Base-by-base conservation (phyloP, 2,888 invertebrate genomes). In the Perizoma affinitatum region DNA sequence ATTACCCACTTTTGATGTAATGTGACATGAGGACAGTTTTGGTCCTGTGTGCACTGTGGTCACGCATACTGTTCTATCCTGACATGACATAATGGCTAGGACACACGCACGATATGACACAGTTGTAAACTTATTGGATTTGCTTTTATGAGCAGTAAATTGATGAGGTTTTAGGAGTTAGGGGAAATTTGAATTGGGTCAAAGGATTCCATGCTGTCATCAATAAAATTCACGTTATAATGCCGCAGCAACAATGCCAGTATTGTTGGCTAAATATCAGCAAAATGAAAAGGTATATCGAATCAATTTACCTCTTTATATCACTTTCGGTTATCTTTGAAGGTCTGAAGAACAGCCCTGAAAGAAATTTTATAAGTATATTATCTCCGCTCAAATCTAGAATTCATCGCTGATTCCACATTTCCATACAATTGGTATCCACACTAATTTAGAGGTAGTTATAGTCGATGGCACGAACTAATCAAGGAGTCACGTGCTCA, bases 401-500 rank as follows among this genome's bases (percentile, higher is more conserved):
- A 9, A 10, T 6, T 11, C n/a, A 55, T 48, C 36, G 22, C 7
- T 33, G 44, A 49, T 42, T 52, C 58, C 43, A 38, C 46, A 46
- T 34, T 34, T 5, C 5, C 22, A 8, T 8, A 45, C 43, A 43
- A 43, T 40, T 7, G 9, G 8, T 8, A 45, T 45, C 22, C 46
- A 41, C 41, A 45, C 50, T 50, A 45, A 51, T 10, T 8, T 10
- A 43, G 33, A 35, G 44, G 44, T n/a, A 42, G n/a, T 5, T 42
- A 42, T n/a, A n/a, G n/a, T 38, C 7, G 6, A 53, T 53, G 49
- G 41, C 56, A 56, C 41, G 52, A 56, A 8, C 47, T 48, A 49
- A 50, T 53, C 44, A 54, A 48, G 54, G 33, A 22, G 52, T 58
- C 54, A 54, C 58, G 62, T 55, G 67, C 66, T 68, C 74, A 71